Conservation (phyloP, 2,888 invertebrate species). For the Monoplex corrugatus region DNA sequence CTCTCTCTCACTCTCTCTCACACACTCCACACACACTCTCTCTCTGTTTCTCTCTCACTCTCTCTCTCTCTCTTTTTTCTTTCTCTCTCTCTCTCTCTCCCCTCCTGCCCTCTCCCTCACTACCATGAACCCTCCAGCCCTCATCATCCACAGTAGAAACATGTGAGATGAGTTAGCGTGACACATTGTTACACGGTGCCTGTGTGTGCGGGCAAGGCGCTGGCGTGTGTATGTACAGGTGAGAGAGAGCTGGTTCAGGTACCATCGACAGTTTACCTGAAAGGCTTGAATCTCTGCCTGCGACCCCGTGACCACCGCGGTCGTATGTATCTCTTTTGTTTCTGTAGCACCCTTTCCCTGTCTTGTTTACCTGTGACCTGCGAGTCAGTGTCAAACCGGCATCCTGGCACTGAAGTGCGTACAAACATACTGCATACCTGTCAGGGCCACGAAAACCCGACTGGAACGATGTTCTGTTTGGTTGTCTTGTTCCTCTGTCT, state of each 20-base stretch:
- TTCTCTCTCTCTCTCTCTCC: neutral
- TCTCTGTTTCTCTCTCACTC: neutral
- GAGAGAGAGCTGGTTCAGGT: neutral
- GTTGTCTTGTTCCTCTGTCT: neutral
- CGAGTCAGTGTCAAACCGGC: neutral
- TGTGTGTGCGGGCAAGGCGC: neutral
- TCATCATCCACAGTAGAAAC: neutral
- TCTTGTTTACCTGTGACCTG: neutral
- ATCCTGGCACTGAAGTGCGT: neutral
- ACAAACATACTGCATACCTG: neutral
- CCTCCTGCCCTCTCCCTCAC: neutral
- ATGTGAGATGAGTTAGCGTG: neutral
- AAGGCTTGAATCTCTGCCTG: no score
- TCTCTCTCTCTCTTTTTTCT: neutral
- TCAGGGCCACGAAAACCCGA: no score
- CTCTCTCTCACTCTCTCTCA: no score
- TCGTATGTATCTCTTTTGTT: neutral
- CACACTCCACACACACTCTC: neutral
- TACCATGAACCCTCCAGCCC: neutral
- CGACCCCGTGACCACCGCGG: neutral
- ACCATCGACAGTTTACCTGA: constrained; percentile 17
- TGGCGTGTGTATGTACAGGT: neutral
- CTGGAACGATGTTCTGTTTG: no score
- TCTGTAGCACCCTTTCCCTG: neutral
- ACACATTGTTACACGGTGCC: neutral